Evolutionary conservation across 92 coral and sea anemone genomes (phyloP).

Genomic region (Porites divaricata): DNA sequence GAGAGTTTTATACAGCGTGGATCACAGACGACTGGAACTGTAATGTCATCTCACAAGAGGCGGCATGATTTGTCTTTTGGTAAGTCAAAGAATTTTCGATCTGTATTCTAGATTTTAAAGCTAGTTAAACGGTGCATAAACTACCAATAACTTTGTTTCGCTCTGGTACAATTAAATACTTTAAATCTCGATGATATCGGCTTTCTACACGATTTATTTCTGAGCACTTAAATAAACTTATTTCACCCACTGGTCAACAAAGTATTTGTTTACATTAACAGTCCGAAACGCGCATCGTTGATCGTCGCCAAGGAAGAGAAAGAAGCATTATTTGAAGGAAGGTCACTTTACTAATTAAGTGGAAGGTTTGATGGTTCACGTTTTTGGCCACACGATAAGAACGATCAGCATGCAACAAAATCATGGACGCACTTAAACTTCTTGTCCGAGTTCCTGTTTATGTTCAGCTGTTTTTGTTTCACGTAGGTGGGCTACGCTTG

Average conservation of each 20-base stretch:
- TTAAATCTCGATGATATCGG: neutral
- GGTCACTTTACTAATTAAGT: neutral
- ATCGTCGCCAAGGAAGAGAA: too few relatives aligned
- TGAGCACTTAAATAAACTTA: neutral
- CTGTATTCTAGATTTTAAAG: neutral
- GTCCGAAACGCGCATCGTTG: too few relatives aligned
- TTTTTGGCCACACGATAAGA: neutral
- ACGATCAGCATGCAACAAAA: too few relatives aligned
- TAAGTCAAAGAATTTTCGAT: slow-evolving; percentile 5
- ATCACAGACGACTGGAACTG: slow-evolving; percentile 9
- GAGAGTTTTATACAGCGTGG: neutral
- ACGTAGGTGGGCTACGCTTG: neutral
- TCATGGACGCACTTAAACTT: too few relatives aligned
- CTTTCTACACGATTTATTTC: neutral
- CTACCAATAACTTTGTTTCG: neutral
- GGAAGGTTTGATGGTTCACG: neutral
- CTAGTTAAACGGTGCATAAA: neutral
- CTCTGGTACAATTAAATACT: neutral
- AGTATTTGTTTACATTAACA: neutral
- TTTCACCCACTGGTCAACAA: neutral
- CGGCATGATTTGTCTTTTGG: slow-evolving; percentile 45
- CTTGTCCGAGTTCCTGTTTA: neutral
- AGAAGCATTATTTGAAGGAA: neutral
- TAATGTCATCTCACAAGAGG: slow-evolving; percentile 12
- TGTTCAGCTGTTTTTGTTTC: neutral